Base-by-base conservation (phyloP, 30 jellyfish, hydroid and myxozoan genomes). In the Cassiopea andromeda region DNA sequence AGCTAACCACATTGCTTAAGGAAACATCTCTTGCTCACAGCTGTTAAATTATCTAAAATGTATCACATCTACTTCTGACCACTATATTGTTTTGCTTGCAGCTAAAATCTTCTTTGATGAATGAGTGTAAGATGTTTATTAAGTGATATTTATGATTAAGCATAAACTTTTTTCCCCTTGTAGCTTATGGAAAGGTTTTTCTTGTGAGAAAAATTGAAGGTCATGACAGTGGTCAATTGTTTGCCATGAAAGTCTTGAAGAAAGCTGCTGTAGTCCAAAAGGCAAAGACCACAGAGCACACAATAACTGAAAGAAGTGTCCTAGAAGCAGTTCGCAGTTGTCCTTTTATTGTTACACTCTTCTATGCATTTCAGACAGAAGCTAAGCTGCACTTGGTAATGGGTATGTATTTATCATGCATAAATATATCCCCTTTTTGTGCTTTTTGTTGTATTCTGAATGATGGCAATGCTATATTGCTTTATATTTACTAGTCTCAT, bases 141-240 rank as follows among this genome's bases (percentile, higher is more conserved):
- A 10, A 54, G 64, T 54, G 7, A 54, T 54, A 54, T 10, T 10
- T 54, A 6, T 54, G 64, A 10, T 54, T 54, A 3, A 3, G 64
- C 64, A 54, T 54, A 54, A 54, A 54, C 7, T 54, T 3, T 10
- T 54, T 54, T 54, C 10, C 12, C 64, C 7, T 54, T 54, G 12
- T 72, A 94, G 98, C 98, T 44, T 94, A 94, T 85, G 98, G 98
- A 27, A 94, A 94, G 69, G 98, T 94, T 14, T 94, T 94, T 60
- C 76, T 94, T 58, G 98, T 94, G 27, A 75, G 96, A n/a, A 84
- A 92, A 59, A 90, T 69, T 78, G 92, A 75, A 43, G 97, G 97
- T 1, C 94, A 66, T 7, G 96, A 90, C 85, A 69, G 67, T 69
- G 97, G 96, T 9, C 85, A 91, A 46, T 67, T 94, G 38, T 94